Conservation (phyloP, 1,140 invertebrate species). For the Neodiprion fabricii region DNA sequence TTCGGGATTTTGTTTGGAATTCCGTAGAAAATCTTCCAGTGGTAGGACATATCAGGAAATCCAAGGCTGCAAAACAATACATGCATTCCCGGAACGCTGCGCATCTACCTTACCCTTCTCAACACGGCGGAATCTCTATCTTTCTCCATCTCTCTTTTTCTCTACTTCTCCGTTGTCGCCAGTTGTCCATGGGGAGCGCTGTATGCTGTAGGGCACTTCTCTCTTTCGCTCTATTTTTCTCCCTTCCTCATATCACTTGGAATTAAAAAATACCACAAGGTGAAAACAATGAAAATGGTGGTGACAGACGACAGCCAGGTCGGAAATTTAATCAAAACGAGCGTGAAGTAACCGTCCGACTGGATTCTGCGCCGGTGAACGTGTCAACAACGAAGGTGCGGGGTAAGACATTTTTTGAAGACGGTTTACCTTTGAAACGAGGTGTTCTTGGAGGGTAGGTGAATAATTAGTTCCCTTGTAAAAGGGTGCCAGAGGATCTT, state of each 20-base stretch:
- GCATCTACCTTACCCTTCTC: background rate
- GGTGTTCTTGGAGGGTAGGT: background rate
- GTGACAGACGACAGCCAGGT: background rate
- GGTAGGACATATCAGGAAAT: background rate
- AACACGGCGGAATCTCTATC: background rate
- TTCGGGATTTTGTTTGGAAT: background rate
- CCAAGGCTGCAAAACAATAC: background rate
- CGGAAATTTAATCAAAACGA: too few species aligned
- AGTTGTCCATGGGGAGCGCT: too few species aligned
- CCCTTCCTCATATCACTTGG: background rate
- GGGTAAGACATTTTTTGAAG: background rate
- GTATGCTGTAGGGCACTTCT: too few species aligned
- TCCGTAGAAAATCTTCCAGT: background rate
- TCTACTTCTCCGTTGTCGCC: too few species aligned
- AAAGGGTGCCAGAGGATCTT: background rate
- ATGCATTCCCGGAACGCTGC: background rate
- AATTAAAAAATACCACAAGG: conserved; percentile 1
- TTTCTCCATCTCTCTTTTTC: too few species aligned
- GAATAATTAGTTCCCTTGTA: background rate
- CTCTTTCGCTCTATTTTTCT: too few species aligned
- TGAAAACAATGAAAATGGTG: background rate
- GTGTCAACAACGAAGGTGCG: too few species aligned
- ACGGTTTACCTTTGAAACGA: background rate
- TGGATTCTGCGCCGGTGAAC: too few species aligned
- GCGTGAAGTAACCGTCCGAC: too few species aligned